A percentile compares a stretch with the other conserved stretches of the same genome.
Conservation (phyloP, 2,888 invertebrate species). For the Carterocephalus palaemon region DNA sequence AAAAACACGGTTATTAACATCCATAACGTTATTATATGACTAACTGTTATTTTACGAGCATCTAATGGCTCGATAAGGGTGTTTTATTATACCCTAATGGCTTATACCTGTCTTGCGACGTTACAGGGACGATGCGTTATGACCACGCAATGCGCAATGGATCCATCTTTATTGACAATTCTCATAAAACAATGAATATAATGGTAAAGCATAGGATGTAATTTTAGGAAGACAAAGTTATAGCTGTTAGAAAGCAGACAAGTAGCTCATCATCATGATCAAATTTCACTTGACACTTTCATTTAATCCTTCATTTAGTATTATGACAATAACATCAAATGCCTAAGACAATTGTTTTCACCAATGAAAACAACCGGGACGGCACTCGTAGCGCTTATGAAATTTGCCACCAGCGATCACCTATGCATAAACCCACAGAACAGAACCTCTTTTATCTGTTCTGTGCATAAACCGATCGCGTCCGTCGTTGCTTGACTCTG, state of each 20-base stretch:
- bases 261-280: neutral
- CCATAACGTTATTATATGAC: slow-evolving; percentile 74
- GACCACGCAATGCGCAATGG: slow-evolving; percentile 66
- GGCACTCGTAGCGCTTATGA: too few relatives aligned
- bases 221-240: too few relatives aligned
- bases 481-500: too few relatives aligned
- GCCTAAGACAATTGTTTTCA: neutral
- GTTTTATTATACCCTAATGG: slow-evolving; percentile 77
- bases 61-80: slow-evolving; percentile 76
- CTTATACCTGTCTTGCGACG: slow-evolving; percentile 74
- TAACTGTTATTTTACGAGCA: slow-evolving; percentile 78
- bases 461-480: too few relatives aligned
- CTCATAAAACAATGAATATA: slow-evolving; percentile 36
- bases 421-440: too few relatives aligned
- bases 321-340: neutral
- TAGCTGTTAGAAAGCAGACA: slow-evolving; percentile 36
- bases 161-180: slow-evolving; percentile 62
- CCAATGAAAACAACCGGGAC: too few relatives aligned
- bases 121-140: slow-evolving; percentile 65
- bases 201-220: neutral
- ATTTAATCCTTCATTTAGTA: neutral
- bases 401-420: too few relatives aligned
- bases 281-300: neutral
- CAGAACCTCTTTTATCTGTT: too few relatives aligned
- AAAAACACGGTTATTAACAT: slow-evolving; percentile 71